Evolutionary conservation across 2,888 invertebrate species (phyloP).

Genomic region (Meghimatium bilineatum): DNA sequence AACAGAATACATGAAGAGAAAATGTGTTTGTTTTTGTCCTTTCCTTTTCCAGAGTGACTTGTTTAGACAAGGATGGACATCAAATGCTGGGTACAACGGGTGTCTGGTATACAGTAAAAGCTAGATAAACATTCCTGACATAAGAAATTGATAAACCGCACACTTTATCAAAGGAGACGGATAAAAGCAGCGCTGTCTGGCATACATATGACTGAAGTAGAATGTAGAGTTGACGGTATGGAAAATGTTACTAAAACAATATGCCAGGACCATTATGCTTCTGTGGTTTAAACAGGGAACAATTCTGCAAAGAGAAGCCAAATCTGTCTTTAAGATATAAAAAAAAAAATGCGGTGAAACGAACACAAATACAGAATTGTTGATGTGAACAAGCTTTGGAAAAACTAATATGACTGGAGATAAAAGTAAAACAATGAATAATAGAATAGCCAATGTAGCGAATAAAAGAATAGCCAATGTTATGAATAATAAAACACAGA

Average conservation of each 20-base stretch:
- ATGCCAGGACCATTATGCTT: no score
- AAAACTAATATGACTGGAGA: no score
- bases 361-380: no score
- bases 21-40: not conserved
- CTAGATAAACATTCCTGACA: slow-evolving; percentile 14
- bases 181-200: not conserved
- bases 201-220: not conserved
- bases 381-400: no score
- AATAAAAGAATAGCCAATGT: not conserved
- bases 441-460: no score
- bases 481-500: not conserved
- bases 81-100: slow-evolving; percentile 9
- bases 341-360: no score
- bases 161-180: slow-evolving; percentile 6
- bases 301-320: no score
- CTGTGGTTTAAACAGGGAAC: no score
- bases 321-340: no score
- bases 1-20: not conserved
- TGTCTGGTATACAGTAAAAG: slow-evolving; percentile 7
- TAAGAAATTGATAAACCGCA: slow-evolving; percentile 13
- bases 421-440: no score
- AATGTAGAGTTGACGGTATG: not conserved
- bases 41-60: not conserved
- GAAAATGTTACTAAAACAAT: no score
- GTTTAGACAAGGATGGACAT: slow-evolving; percentile 24